Base-by-base conservation (phyloP, 2,797 vertebrate genomes). In the Hipposideros larvatus region DNA sequence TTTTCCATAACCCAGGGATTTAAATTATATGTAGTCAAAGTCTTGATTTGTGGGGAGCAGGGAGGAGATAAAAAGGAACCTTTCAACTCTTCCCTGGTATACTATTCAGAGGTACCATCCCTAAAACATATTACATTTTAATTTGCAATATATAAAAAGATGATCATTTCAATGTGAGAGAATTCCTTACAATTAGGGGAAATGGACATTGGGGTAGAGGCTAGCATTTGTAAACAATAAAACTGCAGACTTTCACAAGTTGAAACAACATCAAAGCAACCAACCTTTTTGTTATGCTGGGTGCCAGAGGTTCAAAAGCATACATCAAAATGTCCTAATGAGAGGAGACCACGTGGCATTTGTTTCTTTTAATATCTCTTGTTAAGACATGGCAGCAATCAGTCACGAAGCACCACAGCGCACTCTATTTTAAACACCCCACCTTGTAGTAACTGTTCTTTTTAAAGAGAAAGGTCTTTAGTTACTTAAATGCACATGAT, bases 181-280 rank as follows among this genome's bases (percentile, higher is more conserved):
- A 74, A 63, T 90, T 89, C n/a, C 59, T 86, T 28, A 53, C 70
- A 79, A 57, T 82, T 63, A 51, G 11, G 37, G 46, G 68, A 86
- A 87, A 74, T 79, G 21, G 37, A 16, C 31, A 89, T 87, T 96
- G 26, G 28, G 19, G 18, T 78, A 77, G 24, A 94, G 37, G 37
- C 57, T 41, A 94, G 31, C 43, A 90, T 96, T 95, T 96, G 77
- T n/a, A 77, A 95, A 77, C n/a, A 89, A 78, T 82, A 66, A 91
- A 93, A 79, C 13, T 70, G 11, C 43, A 80, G 46, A 75, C 71
- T 92, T 31, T 34, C 22, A 87, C 41, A 83, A 61, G 82, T 34
- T 95, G 59, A 95, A 94, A 87, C 31, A 80, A 68, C 46, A 78
- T 92, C 68, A 96, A 86, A 97, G 82, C 43, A 86, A 83, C 15